Percentiles rank a stretch among this genome's conserved stretches.
Conservation (phyloP, 1,140 invertebrate genomes). For the Dendrolimus punctatus region DNA sequence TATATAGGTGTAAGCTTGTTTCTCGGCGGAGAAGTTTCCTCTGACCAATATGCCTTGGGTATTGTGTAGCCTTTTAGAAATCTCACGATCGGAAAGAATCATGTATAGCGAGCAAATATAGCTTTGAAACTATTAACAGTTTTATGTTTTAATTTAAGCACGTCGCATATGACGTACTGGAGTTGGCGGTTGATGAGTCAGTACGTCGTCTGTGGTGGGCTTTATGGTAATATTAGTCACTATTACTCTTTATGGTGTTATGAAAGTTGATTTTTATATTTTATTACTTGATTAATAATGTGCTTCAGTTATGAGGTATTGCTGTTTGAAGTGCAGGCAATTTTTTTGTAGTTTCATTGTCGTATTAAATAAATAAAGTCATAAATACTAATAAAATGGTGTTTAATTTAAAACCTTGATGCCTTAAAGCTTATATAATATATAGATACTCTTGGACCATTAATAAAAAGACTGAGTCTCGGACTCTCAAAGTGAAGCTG, state of each 20-base stretch:
- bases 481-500: too few relatives aligned
- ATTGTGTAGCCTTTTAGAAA: slow-evolving; percentile 61
- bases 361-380: slow-evolving; percentile 65
- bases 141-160: slow-evolving; percentile 24
- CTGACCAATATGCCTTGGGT: slow-evolving; percentile 67
- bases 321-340: slow-evolving; percentile 68
- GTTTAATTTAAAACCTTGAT: slow-evolving; percentile 16
- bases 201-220: too few relatives aligned
- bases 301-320: slow-evolving; percentile 66
- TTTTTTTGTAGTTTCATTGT: slow-evolving; percentile 70
- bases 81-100: slow-evolving; percentile 58
- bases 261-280: slow-evolving; percentile 57
- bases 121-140: slow-evolving; percentile 51
- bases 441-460: background rate
- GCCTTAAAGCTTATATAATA: background rate
- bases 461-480: background rate
- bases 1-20: slow-evolving; percentile 58
- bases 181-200: too few relatives aligned
- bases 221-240: slow-evolving; percentile 37
- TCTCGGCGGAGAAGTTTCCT: slow-evolving; percentile 53
- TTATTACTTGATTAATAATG: slow-evolving; percentile 55
- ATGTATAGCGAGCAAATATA: slow-evolving; percentile 60
- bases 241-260: slow-evolving; percentile 45
- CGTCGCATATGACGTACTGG: too few relatives aligned
- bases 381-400: slow-evolving; percentile 55